Base-by-base conservation (phyloP, 2,888 invertebrate genomes). In the Thereva nobilitata region DNA sequence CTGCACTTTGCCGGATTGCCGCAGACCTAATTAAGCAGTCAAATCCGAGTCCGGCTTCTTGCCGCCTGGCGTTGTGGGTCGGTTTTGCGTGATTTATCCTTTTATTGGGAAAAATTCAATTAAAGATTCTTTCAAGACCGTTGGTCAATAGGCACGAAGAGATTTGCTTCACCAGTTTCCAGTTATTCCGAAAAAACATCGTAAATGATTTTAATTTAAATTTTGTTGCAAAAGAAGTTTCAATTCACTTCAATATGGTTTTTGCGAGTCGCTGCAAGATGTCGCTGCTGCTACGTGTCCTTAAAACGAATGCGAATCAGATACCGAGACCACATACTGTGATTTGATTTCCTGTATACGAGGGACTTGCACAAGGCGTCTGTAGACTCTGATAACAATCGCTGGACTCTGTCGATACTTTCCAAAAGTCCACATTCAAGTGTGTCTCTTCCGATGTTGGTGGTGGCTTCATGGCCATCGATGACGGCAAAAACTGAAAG, bases 11-110 rank as follows among this genome's bases (percentile, higher is more conserved):
- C n/a, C n/a, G 56, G 40, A 35, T 63, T 41, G 50, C 63, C 52
- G 53, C 52, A 52, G 52, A 63, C 42, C 64, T 64, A 64, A 64
- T 64, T 64, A 64, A 64, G 64, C 52, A 64, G 64, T 64, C 64
- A 64, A 64, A 64, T 53, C 45, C 41, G 10, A 50, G 5, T 38
- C 34, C 12, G 42, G 10, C 34, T 42, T 42, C n/a, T 55, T 9
- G 9, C 38, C 40, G 40, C 42, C 23, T 23, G 8, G 4, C 6
- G 10, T n/a, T 53, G 9, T n/a, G 53, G 38, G 37, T n/a, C 37
- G 10, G 38, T 53, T 38, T 10, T 35, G 9, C 12, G 47, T 7
- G 40, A 53, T 37, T 53, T 53, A 50, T 34, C 34, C 9, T 12
- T 6, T 23, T 8, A 8, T 4, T 50, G 34, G 7, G 5, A 10